phyloP scores from a whole-genome alignment of 2,113 vertebrate genomes.

The Euleptes europaea region DNA sequence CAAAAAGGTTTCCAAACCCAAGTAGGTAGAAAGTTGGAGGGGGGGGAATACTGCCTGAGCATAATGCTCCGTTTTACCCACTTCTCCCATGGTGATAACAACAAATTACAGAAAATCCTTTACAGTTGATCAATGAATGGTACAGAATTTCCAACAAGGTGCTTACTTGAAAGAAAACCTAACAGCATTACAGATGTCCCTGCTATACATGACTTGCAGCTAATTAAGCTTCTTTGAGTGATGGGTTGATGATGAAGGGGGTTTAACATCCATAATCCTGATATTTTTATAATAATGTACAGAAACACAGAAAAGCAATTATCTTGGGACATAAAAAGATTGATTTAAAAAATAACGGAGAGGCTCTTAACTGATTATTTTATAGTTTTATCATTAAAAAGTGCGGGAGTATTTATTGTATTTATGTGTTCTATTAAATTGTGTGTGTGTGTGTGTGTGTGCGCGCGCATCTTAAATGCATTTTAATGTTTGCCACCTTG shows the following conservation, averaged over 20 bases:
- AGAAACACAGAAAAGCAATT: constrained; percentile 27
- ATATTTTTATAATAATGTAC: constrained; percentile 37
- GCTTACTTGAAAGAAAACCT: background rate
- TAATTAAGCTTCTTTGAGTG: constrained; percentile 27
- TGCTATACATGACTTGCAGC: background rate
- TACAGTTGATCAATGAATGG: background rate
- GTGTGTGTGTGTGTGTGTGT: no score
- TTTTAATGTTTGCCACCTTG: no score
- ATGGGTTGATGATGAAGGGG: constrained; percentile 8
- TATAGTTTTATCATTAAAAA: constrained; percentile 11
- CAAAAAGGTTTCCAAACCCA: no score
- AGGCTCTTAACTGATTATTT: constrained; percentile 16
- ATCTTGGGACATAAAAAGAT: constrained; percentile 15
- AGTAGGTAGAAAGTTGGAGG: no score
- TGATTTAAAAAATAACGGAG: constrained; percentile 17
- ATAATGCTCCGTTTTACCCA: background rate
- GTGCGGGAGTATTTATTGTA: background rate
- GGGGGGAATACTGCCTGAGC: no score
- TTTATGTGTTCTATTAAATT: no score
- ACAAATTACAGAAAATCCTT: background rate
- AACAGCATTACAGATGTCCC: constrained; percentile 19
- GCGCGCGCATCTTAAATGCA: no score
- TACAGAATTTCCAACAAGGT: background rate
- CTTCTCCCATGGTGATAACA: accelerated
- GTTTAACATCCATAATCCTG: background rate